Evolutionary conservation across 1,140 invertebrate species (phyloP).

Genomic region (Magallana ariakensis): DNA sequence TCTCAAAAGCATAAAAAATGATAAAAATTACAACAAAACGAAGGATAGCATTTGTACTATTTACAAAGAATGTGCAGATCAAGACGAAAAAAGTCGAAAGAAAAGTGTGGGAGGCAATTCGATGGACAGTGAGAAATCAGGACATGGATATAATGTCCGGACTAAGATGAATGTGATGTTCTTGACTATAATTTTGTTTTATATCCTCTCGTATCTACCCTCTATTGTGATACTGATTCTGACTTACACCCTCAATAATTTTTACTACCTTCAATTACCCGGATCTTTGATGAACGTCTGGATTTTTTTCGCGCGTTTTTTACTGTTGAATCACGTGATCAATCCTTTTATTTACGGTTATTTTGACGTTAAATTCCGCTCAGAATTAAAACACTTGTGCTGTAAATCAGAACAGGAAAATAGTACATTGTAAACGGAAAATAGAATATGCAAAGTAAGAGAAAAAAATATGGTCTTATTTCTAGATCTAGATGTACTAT

Average conservation of each 20-base stretch:
- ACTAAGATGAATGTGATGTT: constrained; percentile 17
- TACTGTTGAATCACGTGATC: constrained; percentile 1
- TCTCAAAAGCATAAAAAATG: neutral
- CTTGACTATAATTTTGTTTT: neutral
- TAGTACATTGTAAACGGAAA: no score
- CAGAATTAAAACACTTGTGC: neutral
- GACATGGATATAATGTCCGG: constrained; percentile 16
- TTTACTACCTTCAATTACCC: constrained; percentile 12
- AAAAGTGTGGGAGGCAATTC: neutral
- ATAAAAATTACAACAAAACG: neutral
- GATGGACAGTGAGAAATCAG: neutral
- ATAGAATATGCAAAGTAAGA: no score
- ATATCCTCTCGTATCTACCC: neutral
- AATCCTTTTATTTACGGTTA: constrained; percentile 22
- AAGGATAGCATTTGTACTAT: neutral
- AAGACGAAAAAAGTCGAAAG: neutral
- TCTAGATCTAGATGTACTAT: no score
- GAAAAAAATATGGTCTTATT: no score
- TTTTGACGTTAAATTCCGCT: constrained; percentile 23
- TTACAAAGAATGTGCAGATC: neutral
- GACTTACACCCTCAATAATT: neutral
- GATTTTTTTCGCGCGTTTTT: constrained; percentile 21
- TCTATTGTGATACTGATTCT: constrained; percentile 1
- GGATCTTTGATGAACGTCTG: constrained; percentile 8
- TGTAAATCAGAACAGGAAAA: neutral